Conservation (phyloP, 2,113 vertebrate species). For the Oenanthe oenanthe region DNA sequence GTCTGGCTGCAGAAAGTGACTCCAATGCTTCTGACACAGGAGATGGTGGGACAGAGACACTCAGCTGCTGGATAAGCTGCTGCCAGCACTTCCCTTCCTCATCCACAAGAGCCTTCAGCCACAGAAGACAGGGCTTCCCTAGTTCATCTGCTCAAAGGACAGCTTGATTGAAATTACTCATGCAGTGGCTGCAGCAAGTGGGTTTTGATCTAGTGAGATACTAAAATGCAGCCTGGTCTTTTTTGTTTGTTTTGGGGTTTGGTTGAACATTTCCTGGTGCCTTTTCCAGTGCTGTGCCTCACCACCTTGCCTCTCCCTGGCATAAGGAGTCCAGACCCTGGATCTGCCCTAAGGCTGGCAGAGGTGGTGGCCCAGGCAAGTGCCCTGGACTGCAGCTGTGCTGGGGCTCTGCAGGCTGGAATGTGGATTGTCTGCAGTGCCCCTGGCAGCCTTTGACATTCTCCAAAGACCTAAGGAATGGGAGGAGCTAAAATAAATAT, state of each 20-base stretch:
- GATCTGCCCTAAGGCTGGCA: background rate
- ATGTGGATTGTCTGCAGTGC: background rate
- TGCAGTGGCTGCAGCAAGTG: background rate
- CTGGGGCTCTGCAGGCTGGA: background rate
- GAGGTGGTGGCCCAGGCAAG: background rate
- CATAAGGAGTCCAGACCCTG: accelerated
- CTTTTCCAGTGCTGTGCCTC: background rate
- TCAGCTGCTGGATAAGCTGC: background rate
- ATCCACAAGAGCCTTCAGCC: background rate
- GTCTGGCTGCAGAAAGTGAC: background rate
- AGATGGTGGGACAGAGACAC: background rate
- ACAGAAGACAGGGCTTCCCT: background rate
- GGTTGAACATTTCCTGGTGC: background rate
- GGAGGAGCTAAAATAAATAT: background rate
- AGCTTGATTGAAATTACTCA: background rate
- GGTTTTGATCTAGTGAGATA: background rate
- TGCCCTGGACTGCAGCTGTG: background rate
- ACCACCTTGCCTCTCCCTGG: background rate
- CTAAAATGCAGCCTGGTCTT: background rate
- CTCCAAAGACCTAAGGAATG: background rate
- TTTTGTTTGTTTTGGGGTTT: background rate
- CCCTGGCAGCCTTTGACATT: background rate
- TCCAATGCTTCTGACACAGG: accelerated
- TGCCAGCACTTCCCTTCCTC: background rate
- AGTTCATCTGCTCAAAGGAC: background rate